phyloP scores from a whole-genome alignment of 1,140 invertebrate genomes.

The Pachypsylla venusta region DNA sequence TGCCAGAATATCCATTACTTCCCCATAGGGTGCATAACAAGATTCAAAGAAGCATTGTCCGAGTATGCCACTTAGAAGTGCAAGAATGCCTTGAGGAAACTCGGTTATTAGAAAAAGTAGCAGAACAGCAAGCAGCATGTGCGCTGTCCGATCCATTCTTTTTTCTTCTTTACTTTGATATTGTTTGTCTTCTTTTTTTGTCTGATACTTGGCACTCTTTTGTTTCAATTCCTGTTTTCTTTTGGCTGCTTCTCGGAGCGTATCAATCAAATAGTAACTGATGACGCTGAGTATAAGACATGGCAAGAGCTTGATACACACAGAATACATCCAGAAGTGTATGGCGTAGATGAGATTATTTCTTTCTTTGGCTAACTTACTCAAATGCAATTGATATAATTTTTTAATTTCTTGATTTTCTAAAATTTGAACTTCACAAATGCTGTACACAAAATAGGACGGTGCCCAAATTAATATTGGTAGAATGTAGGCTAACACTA shows the following conservation, averaged over 20 bases:
- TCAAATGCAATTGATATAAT: slow-evolving; percentile 47
- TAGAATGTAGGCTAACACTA: slow-evolving; percentile 52
- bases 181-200: too few relatives aligned
- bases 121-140: slow-evolving; percentile 76
- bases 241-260: neutral
- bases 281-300: slow-evolving; percentile 70
- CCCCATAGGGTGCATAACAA: slow-evolving; percentile 66
- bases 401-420: slow-evolving; percentile 34
- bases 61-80: slow-evolving; percentile 51
- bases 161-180: slow-evolving; percentile 43
- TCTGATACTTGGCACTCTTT: neutral
- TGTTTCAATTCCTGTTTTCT: neutral
- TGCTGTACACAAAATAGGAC: slow-evolving; percentile 52
- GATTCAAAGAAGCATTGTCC: slow-evolving; percentile 55
- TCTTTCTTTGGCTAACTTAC: slow-evolving; percentile 38
- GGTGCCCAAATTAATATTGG: slow-evolving; percentile 63
- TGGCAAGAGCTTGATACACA: slow-evolving; percentile 70
- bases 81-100: slow-evolving; percentile 62
- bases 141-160: slow-evolving; percentile 68
- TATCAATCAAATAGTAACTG: slow-evolving; percentile 33
- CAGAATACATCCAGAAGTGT: slow-evolving; percentile 78
- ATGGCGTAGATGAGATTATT: slow-evolving; percentile 42
- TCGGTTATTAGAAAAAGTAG: slow-evolving; percentile 74
- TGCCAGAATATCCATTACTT: slow-evolving; percentile 82
- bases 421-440: slow-evolving; percentile 33